Evolutionary conservation across 2,888 invertebrate species (phyloP).

Genomic region (Eumacrocentrus americanus): DNA sequence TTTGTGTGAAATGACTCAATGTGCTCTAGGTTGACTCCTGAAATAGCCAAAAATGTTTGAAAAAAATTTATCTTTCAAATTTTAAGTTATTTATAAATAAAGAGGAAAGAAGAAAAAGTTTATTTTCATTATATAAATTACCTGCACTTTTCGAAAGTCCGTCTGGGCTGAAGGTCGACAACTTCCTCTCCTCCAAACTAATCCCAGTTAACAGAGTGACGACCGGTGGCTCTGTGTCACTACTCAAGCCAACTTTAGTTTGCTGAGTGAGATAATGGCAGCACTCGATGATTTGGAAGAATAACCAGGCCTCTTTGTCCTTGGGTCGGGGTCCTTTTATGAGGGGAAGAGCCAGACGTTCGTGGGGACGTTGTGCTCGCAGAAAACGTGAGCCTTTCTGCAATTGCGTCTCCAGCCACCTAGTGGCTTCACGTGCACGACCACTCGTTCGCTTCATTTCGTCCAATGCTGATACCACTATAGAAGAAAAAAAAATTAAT

Average conservation of each 20-base stretch:
- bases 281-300: constrained; percentile 83
- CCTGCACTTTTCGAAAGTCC: constrained; percentile 79
- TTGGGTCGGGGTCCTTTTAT: constrained; percentile 80
- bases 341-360: constrained; percentile 74
- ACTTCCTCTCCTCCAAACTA: constrained; percentile 64
- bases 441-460: constrained; percentile 84
- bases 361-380: constrained; percentile 84
- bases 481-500: constrained; percentile 46
- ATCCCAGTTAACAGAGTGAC: constrained; percentile 80
- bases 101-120: constrained; percentile 5
- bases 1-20: constrained; percentile 83
- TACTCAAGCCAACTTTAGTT: constrained; percentile 54
- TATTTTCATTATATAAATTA: constrained; percentile 26
- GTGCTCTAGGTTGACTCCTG: constrained; percentile 81
- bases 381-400: constrained; percentile 86
- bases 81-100: background rate
- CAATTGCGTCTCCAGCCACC: constrained; percentile 90
- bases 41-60: constrained; percentile 32
- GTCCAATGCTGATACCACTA: constrained; percentile 88
- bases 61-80: constrained; percentile 14
- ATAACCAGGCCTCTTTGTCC: constrained; percentile 75
- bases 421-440: constrained; percentile 87
- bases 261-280: constrained; percentile 75
- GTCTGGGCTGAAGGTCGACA: constrained; percentile 71
- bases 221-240: constrained; percentile 65